Conservation (phyloP, 2,888 invertebrate species). For the Aleiodes leptofemur region DNA sequence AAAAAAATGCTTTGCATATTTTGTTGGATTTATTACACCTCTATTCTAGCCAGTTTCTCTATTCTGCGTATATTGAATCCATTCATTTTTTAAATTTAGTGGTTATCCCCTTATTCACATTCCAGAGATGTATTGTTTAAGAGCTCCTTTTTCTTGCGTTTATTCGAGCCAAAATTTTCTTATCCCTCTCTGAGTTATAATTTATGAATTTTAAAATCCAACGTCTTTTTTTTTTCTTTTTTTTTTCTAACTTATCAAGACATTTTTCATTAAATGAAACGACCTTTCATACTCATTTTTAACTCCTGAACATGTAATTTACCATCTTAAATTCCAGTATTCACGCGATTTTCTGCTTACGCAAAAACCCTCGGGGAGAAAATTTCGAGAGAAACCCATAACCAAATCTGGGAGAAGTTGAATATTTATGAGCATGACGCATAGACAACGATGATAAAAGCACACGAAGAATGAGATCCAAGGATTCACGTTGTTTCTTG, state of each 20-base stretch:
- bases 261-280: conserved; percentile 27
- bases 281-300: background rate
- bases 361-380: background rate
- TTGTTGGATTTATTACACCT: too few species aligned
- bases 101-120: conserved; percentile 23
- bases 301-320: conserved; percentile 13
- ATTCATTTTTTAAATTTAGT: conserved; percentile 38
- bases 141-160: conserved; percentile 9
- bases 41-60: background rate
- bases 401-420: conserved; percentile 12
- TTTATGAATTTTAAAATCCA: conserved; percentile 13
- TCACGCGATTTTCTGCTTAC: too few species aligned
- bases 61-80: conserved; percentile 37
- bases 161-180: conserved; percentile 26
- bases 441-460: background rate
- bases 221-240: background rate
- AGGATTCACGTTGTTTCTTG: background rate
- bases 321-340: background rate
- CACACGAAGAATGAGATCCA: background rate
- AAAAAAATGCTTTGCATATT: background rate
- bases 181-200: conserved; percentile 17
- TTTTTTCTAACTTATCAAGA: conserved; percentile 16
- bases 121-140: conserved; percentile 16
- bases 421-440: conserved; percentile 25
- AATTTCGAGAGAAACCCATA: background rate